Evolutionary conservation across 2,888 invertebrate species (phyloP), one percentile per base, ranked within the genome.

Genomic region (Deroplatys truncata): DNA sequence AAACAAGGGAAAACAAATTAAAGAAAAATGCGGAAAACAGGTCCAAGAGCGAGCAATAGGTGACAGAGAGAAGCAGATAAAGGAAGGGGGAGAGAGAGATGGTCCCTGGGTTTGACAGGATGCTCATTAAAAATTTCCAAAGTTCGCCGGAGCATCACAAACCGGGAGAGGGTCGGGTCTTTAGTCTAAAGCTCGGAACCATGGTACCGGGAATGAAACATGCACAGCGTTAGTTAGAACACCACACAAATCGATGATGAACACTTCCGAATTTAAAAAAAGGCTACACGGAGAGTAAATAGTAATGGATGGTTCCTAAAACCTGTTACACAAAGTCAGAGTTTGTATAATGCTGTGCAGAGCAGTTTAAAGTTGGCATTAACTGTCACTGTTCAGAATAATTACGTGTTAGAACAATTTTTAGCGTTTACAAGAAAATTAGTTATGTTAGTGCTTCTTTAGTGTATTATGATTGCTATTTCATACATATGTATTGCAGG

Each of bases 101-200:
- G 43, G 83, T 88, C 84, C 13, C 88, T 89, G 89, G 87, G 88
- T 90, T 89, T 90, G 90, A 88, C 90, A 90, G 90, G 89, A 90
- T 89, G 90, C 88, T 89, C 90, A 88, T 90, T 90, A 90, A 90
- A 90, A 90, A 88, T 90, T 89, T 89, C 86, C 88, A 85, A 90
- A 89, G 89, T 90, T 90, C 49, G 88, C 9, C 84, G 90, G 88
- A 83, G 90, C 88, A 88, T 88, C 90, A 86, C 90, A 90, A 90
- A 90, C 85, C 43, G 90, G 86, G 84, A 28, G 28, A 72, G 86
- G 28, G 88, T 49, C n/a, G 84, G 84, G 84, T 88, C 82, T 87
- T 87, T 83, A 83, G 87, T 87, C 82, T 83, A 83, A 35, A 82
- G 72, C 35, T 83, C 4, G 10, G 85, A 15, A 43, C 49, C 16